Percentiles rank a stretch among this genome's conserved stretches.
Conservation (phyloP, 2,113 vertebrate species). For the Himantopus leucocephalus region DNA sequence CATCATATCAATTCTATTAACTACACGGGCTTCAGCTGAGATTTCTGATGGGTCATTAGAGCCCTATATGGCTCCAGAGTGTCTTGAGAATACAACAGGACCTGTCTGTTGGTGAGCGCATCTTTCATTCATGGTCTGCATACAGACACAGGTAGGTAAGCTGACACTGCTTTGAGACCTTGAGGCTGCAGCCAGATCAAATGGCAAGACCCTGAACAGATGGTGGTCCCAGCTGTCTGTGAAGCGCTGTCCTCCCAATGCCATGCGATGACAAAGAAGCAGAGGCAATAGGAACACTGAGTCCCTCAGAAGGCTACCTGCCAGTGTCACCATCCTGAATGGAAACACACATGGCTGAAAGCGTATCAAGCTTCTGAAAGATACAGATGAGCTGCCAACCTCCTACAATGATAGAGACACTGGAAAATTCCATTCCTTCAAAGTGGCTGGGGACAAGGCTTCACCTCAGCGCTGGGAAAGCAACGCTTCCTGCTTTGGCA, state of each 20-base stretch:
- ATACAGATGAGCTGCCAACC: not conserved
- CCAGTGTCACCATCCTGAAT: not conserved
- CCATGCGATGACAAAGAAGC: not conserved
- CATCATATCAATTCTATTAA: not conserved
- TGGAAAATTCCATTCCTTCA: conserved; percentile 49
- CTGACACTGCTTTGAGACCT: not conserved
- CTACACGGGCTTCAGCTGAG: not conserved
- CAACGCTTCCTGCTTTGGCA: conserved; percentile 3
- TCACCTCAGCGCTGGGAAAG: not conserved
- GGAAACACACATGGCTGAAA: rapidly evolving
- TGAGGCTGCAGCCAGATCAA: not conserved
- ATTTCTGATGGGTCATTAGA: not conserved
- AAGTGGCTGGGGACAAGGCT: not conserved
- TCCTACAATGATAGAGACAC: not conserved
- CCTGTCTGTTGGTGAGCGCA: not conserved
- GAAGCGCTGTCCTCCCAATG: not conserved
- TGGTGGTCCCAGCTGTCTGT: not conserved
- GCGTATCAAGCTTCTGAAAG: not conserved
- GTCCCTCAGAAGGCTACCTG: not conserved
- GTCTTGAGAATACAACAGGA: not conserved
- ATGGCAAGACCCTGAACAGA: not conserved
- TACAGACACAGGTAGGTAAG: not conserved
- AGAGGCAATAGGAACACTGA: not conserved
- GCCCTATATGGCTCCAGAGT: not conserved
- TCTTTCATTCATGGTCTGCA: not conserved